These are phyloP conservation scores for Ceryle rudis DNA, from an alignment of 2,797 vertebrate genomes.

Conservation along the genomic window DNA sequence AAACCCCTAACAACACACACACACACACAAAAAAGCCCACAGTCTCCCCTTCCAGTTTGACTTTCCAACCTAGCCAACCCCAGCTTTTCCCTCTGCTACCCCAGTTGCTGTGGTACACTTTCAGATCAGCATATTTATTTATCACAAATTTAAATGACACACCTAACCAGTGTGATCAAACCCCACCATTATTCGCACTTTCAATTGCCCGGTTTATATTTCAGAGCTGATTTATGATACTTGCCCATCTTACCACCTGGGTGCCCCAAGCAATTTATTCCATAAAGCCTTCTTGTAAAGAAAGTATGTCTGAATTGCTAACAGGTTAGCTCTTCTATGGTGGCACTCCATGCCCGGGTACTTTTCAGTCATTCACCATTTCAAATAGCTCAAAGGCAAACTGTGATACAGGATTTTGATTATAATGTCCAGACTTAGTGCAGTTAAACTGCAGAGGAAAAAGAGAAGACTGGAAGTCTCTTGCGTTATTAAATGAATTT, in stretches of 20 bases:
- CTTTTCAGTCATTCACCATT: background rate
- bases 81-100: background rate
- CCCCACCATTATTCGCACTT: background rate
- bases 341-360: background rate
- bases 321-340: background rate
- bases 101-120: background rate
- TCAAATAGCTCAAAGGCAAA: constrained; percentile 31
- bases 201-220: background rate
- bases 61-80: background rate
- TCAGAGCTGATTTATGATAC: constrained; percentile 22
- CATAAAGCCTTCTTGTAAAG: constrained; percentile 6
- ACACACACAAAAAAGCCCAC: background rate
- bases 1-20: no score
- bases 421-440: background rate
- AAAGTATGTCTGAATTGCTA: background rate
- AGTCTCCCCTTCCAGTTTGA: background rate
- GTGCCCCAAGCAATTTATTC: constrained; percentile 14
- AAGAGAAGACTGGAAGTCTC: background rate
- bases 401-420: background rate
- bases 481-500: constrained; percentile 11
- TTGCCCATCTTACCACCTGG: background rate
- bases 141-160: background rate
- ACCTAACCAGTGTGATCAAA: background rate
- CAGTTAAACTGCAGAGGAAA: background rate
- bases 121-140: background rate